Conservation (phyloP, 2,113 vertebrate genomes). For the Lasiurus borealis region DNA sequence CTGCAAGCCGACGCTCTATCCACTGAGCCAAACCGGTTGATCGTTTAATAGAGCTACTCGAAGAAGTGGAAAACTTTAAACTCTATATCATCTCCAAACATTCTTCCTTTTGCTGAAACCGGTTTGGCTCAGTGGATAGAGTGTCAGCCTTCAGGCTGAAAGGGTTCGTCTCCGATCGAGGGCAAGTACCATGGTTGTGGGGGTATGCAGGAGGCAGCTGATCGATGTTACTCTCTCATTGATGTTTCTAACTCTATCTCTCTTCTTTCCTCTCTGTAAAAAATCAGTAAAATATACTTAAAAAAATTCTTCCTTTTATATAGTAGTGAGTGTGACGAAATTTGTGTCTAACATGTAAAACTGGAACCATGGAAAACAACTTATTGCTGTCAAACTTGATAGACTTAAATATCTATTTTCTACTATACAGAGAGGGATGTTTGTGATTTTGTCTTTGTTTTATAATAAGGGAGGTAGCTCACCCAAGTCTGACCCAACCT, state of each 20-base stretch:
- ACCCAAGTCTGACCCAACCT: neutral
- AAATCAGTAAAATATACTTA: too few species aligned
- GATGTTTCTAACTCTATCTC: too few species aligned
- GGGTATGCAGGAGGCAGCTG: too few species aligned
- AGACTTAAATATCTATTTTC: neutral
- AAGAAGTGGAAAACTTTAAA: neutral
- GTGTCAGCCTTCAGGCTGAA: too few species aligned
- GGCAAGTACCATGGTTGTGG: too few species aligned
- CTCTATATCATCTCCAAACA: neutral
- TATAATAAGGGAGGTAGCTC: neutral
- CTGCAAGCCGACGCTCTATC: too few species aligned
- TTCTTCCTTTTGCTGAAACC: too few species aligned
- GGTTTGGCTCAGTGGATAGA: too few species aligned
- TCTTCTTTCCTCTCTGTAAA: too few species aligned
- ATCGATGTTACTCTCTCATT: too few species aligned
- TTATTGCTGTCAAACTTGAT: neutral
- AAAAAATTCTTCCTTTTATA: neutral
- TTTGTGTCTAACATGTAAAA: neutral
- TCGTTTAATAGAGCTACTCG: slow-evolving; percentile 36
- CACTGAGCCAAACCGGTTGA: too few species aligned
- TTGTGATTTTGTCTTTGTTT: slow-evolving; percentile 11
- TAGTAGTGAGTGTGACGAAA: neutral
- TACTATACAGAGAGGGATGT: neutral
- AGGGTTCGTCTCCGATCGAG: too few species aligned
- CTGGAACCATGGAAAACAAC: neutral